These are phyloP conservation scores for Halictus quadricinctus DNA, from an alignment of 2,888 invertebrate species.

Conservation along the genomic window DNA sequence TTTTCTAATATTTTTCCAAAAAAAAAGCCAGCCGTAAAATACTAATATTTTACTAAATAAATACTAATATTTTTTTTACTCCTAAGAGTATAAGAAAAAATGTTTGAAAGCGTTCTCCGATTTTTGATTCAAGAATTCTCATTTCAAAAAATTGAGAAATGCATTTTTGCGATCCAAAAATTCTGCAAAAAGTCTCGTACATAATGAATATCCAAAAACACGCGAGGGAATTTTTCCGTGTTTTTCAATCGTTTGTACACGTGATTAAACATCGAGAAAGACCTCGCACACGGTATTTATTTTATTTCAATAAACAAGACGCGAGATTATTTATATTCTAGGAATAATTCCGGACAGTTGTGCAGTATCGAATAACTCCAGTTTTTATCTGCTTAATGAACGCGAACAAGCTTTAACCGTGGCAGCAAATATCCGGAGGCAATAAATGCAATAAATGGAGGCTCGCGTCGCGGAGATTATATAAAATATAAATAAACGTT, in stretches of 20 bases:
- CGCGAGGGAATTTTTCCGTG: background rate
- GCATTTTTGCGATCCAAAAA: background rate
- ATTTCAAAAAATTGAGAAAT: background rate
- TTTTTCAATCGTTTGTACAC: background rate
- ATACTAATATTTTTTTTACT: too few species aligned
- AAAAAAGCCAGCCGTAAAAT: too few species aligned
- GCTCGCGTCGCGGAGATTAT: background rate
- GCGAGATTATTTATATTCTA: background rate
- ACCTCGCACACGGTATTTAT: background rate
- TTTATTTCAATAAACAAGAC: background rate
- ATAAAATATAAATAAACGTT: background rate
- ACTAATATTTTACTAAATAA: too few species aligned
- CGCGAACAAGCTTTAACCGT: background rate
- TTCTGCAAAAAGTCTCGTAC: background rate
- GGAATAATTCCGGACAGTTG: background rate
- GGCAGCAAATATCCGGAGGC: background rate
- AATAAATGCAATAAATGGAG: background rate
- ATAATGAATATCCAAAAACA: background rate
- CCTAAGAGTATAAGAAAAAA: too few species aligned
- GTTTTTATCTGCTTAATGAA: constrained; percentile 1
- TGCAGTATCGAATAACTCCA: background rate
- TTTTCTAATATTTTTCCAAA: background rate
- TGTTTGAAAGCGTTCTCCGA: background rate
- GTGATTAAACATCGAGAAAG: background rate
- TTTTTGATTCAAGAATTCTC: background rate